These are phyloP conservation scores for Drosophila hawaiiensis DNA, from an alignment of 2,888 invertebrate species.

Conservation along the genomic window DNA sequence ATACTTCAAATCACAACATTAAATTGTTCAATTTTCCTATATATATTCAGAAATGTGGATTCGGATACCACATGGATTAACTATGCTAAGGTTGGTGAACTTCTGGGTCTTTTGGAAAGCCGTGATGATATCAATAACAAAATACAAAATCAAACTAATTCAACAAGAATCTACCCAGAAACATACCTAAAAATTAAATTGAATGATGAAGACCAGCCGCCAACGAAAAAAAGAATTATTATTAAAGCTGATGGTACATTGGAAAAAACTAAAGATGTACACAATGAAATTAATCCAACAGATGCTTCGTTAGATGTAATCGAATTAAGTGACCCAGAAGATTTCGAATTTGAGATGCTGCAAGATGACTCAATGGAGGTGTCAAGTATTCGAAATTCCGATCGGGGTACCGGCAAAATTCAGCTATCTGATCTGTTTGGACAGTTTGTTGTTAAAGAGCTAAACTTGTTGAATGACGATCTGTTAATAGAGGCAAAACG, in stretches of 20 bases:
- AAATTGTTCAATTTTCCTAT: not conserved
- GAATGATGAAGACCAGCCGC: not conserved
- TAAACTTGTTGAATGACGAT: slow-evolving; percentile 44
- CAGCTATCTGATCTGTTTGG: slow-evolving; percentile 42
- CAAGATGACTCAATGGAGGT: not conserved
- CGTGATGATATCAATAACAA: not conserved
- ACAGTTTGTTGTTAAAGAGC: slow-evolving; percentile 53
- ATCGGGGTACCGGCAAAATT: not conserved
- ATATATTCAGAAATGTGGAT: slow-evolving; percentile 15
- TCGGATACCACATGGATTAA: slow-evolving; percentile 37
- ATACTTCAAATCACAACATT: not conserved
- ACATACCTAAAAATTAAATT: not conserved
- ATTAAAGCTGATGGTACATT: not conserved
- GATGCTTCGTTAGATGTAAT: not conserved
- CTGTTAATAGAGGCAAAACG: slow-evolving; percentile 52
- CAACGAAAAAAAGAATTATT: not conserved
- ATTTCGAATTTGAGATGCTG: slow-evolving; percentile 1
- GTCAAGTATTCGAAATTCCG: not conserved
- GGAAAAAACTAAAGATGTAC: not conserved
- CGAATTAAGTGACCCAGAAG: not conserved
- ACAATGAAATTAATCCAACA: not conserved
- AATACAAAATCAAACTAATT: not conserved
- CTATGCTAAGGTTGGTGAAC: slow-evolving; percentile 25
- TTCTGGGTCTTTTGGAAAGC: slow-evolving; percentile 15
- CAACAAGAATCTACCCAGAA: not conserved